Evolutionary conservation across 2,888 invertebrate genomes (phyloP), one percentile per base, ranked within the genome.

Genomic region (Selenia dentaria): DNA sequence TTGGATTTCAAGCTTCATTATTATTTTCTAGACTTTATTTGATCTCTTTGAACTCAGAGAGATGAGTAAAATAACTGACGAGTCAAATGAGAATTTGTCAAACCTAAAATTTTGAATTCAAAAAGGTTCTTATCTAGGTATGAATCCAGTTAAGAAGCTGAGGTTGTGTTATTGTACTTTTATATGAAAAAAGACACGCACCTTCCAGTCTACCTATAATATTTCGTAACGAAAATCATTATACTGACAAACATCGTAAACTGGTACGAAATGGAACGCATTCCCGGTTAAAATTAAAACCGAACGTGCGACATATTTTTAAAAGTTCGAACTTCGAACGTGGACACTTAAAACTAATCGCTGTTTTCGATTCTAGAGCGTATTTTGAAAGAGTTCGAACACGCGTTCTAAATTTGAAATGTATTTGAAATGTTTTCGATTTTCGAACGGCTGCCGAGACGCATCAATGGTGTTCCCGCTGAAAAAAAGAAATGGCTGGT

Each of bases 301-400:
- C 79, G 81, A 86, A 87, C 84, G 81, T 70, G 75, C 85, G 81
- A 87, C 89, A 89, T 88, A 88, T 88, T 87, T 89, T 89, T 89
- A 89, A 86, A 83, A 84, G 57, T 57, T 57, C 57, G 54, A 57
- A 57, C 51, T 87, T 89, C 88, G 87, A 87, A 88, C 84, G 74
- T 67, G 73, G 83, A 82, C 85, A 85, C 79, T 83, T 82, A 80
- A 82, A 86, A 89, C 88, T 89, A 88, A 90, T 90, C 89, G 87
- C 78, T 87, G 89, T 87, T 88, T 89, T 89, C 88, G 90, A 88
- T 89, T 87, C 86, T 75, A 75, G 76, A 71, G 73, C 79, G 79
- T 77, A 76, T 83, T 83, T 80, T 79, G 79, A 84, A 87, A 85
- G 83, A 84, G 86, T 86, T 87, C 81, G 86, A 80, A 51, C 50